Evolutionary conservation across 2,113 vertebrate genomes (phyloP), one percentile per base, ranked within the genome.

Genomic region (Alaudala cheleensis): DNA sequence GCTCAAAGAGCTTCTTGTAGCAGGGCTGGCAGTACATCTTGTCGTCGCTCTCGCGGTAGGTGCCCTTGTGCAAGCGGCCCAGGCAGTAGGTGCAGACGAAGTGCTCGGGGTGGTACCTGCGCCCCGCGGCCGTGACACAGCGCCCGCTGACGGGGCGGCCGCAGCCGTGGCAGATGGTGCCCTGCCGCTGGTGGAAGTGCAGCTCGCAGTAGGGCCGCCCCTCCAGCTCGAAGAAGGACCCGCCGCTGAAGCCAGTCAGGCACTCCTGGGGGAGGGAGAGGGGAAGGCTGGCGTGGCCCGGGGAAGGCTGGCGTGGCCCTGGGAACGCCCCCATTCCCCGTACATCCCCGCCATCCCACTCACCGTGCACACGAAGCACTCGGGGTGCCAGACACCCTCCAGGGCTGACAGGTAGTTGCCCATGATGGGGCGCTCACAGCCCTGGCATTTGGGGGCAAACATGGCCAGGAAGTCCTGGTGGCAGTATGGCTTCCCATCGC

Each of bases 331-430:
- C 33, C 9, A 0, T 22, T 7, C 4, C 0, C 4, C 0, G 1
- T 2, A 6, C 1, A 0, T 14, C 25, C 44, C 69, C 0, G 1
- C 21, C 1, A 0, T 37, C 17, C 53, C 82, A 91, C 99, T 98
- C 96, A 99, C 99, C 69, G 96, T 91, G 5, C 99, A 99, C 80
- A 99, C 98, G 31, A 99, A 99, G 98, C 99, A 99, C 69, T 99
- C 98, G 0, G 97, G 77, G 91, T 99, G 99, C 99, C 99, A 99
- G 95, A 99, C 97, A 4, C 97, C 97, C 76, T 98, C 97, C 96
- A 99, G 97, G 21, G 99, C 99, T 0, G 98, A 98, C 92, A 99
- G 98, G 98, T 99, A 99, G 83, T 98, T 98, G 47, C 98, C 98
- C 26, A 51, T 96, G 90, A 99, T 98, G 0, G 98, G 95, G 53